Percentiles rank a stretch among this genome's conserved stretches.
Conservation (phyloP, 2,797 vertebrate species). For the Bradypodion pumilum region DNA sequence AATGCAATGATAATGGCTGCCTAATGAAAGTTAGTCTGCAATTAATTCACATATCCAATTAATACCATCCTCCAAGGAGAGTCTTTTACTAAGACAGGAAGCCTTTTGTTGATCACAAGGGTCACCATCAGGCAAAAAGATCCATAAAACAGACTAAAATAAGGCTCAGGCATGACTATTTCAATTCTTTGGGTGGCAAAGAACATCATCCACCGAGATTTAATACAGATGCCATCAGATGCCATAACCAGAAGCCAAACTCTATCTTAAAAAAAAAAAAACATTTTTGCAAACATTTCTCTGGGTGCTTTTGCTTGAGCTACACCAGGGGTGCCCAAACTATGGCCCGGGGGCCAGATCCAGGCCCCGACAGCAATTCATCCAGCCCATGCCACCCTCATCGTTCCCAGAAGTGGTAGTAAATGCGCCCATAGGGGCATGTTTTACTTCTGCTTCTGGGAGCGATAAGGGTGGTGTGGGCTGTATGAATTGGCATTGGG, state of each 20-base stretch:
- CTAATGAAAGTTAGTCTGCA: conserved; percentile 65
- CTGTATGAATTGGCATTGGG: too few species aligned
- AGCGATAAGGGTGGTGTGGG: too few species aligned
- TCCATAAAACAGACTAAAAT: neutral
- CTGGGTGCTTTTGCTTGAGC: neutral
- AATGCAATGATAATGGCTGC: conserved; percentile 47
- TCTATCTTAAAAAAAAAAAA: neutral
- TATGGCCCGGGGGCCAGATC: too few species aligned
- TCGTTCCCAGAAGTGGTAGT: too few species aligned
- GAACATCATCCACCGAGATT: neutral
- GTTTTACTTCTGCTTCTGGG: too few species aligned
- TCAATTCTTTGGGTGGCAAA: neutral
- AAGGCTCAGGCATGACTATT: neutral
- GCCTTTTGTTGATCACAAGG: neutral
- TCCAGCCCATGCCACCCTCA: too few species aligned
- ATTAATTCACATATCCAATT: conserved; percentile 68
- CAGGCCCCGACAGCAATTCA: too few species aligned
- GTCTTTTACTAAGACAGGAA: conserved; percentile 46
- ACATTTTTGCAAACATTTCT: neutral
- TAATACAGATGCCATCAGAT: neutral
- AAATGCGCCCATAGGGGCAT: too few species aligned
- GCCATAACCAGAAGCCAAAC: neutral
- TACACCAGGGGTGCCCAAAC: too few species aligned
- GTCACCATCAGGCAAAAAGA: conserved; percentile 30
- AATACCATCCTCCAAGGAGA: conserved; percentile 48